Evolutionary conservation across 2,888 invertebrate genomes (phyloP), one percentile per base, ranked within the genome.

Genomic region (Phortica magna): DNA sequence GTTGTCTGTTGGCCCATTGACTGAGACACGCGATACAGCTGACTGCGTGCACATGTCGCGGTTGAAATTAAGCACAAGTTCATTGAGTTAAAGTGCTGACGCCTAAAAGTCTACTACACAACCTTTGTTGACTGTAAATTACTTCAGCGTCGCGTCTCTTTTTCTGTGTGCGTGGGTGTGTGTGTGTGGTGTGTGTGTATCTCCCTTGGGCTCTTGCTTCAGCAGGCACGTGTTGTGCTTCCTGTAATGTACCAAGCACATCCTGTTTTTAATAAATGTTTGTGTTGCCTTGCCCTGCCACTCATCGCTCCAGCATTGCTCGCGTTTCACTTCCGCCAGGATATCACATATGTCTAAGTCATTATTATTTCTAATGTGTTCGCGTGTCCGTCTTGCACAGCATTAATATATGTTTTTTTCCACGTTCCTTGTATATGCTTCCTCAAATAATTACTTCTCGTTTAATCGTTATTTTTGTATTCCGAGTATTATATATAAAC

Each of bases 351-450:
- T n/a, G n/a, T n/a, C 17, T 64, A 64, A 22, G 12, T 1, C 41
- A 67, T 67, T 41, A 67, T 67, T 41, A 67, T 67, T 67, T 67
- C 10, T 67, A 42, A 67, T 67, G 67, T 67, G 67, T 17, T 41
- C 17, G 41, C 10, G 17, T 42, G 67, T 42, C n/a, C 42, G 9
- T 64, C 64, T 19, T 10, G 7, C 9, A 9, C 64, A 31, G 9
- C 39, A 31, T 12, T 10, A 31, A 64, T 64, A 64, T 22, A 7
- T 64, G 7, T 67, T 67, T 67, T 67, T 41, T 42, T 67, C 42
- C n/a, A 7, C 9, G 14, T 42, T 67, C n/a, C 2, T 39, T 39
- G 7, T 59, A 12, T 59, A 57, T 57, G n/a, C n/a, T 19, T 9
- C 7, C 14, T 48, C 14, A 48, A 48, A 14, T 48, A 48, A 48